Conservation (phyloP, 2,113 vertebrate species). For the Pollimyrus isidori region DNA sequence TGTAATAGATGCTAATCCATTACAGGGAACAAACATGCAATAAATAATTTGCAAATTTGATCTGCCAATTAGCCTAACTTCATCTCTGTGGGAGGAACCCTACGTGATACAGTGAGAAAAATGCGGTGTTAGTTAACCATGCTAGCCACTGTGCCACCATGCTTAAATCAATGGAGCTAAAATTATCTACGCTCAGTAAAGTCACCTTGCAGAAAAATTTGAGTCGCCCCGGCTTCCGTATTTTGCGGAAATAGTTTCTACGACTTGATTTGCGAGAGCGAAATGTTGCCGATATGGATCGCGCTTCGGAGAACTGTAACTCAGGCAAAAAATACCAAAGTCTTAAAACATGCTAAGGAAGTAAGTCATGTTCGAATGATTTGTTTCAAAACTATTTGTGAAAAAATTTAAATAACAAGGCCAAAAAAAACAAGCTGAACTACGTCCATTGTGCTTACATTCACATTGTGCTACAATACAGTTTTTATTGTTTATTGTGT, state of each 20-base stretch:
- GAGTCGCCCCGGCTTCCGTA: slow-evolving; percentile 18
- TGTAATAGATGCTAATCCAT: not conserved
- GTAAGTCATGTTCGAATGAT: slow-evolving; percentile 1
- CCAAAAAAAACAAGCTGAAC: not conserved
- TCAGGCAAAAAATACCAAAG: not conserved
- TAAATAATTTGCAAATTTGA: not conserved
- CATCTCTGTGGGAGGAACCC: not conserved
- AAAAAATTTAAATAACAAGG: not conserved
- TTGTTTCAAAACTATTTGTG: not conserved
- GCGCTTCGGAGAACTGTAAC: not conserved
- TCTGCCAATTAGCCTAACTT: not conserved
- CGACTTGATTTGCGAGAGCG: not conserved
- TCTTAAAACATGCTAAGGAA: slow-evolving; percentile 1
- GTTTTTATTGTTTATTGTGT: not conserved
- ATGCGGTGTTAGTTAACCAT: not conserved
- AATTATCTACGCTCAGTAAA: not conserved
- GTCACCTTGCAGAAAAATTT: not conserved
- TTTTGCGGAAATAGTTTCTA: not conserved
- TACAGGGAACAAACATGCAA: not conserved
- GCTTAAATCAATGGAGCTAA: not conserved
- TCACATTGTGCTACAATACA: not conserved
- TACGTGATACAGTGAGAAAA: not conserved
- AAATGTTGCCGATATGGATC: slow-evolving; percentile 17
- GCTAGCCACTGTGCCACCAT: not conserved
- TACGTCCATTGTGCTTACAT: not conserved